Conservation (phyloP, 2,113 vertebrate genomes). For the Regulus satrapa region DNA sequence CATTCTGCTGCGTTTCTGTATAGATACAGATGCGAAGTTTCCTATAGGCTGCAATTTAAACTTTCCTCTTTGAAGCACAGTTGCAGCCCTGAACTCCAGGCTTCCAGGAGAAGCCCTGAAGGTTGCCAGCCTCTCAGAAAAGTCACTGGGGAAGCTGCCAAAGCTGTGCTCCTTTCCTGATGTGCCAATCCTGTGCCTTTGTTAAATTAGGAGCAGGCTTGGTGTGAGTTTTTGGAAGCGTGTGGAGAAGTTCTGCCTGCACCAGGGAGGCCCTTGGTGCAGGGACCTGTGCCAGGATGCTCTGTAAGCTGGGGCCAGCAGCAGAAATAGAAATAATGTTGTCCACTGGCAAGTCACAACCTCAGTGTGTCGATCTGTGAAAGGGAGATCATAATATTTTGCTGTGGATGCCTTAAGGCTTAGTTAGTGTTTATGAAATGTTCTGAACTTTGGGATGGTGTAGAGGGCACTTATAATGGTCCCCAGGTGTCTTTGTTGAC, state of each 20-base stretch:
- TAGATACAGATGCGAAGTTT: not conserved
- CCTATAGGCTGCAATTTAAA: not conserved
- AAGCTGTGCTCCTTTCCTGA: not conserved
- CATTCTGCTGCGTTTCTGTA: not conserved
- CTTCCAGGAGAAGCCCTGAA: not conserved
- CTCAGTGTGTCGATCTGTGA: not conserved
- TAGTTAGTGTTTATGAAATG: not conserved
- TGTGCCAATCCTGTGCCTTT: rapidly evolving
- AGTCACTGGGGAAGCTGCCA: not conserved
- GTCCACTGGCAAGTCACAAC: not conserved
- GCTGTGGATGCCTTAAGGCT: not conserved
- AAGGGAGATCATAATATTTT: not conserved
- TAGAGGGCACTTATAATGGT: not conserved
- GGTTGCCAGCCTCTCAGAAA: not conserved
- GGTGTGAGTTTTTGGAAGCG: not conserved
- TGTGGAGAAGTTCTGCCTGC: not conserved
- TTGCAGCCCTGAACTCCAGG: not conserved
- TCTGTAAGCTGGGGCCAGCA: not conserved
- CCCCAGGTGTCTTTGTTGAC: not conserved
- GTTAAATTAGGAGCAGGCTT: not conserved
- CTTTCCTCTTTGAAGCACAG: not conserved
- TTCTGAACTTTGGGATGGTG: not conserved
- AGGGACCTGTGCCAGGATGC: not conserved
- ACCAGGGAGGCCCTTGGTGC: not conserved
- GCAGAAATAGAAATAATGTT: not conserved